Percentiles rank a stretch among this genome's conserved stretches.
Conservation (phyloP, 2,797 vertebrate species). For the Chrosomus eos region DNA sequence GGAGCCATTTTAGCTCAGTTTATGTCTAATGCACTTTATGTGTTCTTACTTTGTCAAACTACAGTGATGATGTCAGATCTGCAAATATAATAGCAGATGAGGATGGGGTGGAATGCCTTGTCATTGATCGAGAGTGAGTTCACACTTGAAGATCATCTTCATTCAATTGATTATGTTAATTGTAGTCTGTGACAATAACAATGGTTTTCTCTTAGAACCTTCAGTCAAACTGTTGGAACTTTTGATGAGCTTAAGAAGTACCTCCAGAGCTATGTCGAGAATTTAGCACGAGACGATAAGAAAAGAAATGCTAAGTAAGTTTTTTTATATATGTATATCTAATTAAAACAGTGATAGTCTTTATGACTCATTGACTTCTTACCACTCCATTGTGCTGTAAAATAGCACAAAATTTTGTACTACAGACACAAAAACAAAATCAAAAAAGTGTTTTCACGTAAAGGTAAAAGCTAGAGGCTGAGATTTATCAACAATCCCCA, state of each 20-base stretch:
- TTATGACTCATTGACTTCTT: not conserved
- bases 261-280: conserved; percentile 91
- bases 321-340: not conserved
- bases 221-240: conserved; percentile 92
- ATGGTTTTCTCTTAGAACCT: conserved; percentile 79
- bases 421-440: not conserved
- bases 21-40: conserved; percentile 2
- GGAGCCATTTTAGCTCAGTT: not conserved
- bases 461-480: not conserved
- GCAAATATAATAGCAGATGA: conserved; percentile 93
- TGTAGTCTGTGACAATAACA: not conserved
- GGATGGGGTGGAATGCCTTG: conserved; percentile 88
- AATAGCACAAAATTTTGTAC: not conserved
- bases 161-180: not conserved
- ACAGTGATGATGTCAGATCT: conserved; percentile 91
- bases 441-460: not conserved
- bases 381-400: not conserved
- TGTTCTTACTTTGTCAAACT: conserved; percentile 53
- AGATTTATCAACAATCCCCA: not conserved
- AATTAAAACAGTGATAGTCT: not conserved
- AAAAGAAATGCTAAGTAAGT: conserved; percentile 87
- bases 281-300: conserved; percentile 86
- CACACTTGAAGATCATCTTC: not conserved
- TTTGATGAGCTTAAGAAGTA: conserved; percentile 92
- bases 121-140: conserved; percentile 94